These are phyloP conservation scores for Pteronotus mesoamericanus DNA, from an alignment of 2,797 vertebrate species.

Conservation along the genomic window DNA sequence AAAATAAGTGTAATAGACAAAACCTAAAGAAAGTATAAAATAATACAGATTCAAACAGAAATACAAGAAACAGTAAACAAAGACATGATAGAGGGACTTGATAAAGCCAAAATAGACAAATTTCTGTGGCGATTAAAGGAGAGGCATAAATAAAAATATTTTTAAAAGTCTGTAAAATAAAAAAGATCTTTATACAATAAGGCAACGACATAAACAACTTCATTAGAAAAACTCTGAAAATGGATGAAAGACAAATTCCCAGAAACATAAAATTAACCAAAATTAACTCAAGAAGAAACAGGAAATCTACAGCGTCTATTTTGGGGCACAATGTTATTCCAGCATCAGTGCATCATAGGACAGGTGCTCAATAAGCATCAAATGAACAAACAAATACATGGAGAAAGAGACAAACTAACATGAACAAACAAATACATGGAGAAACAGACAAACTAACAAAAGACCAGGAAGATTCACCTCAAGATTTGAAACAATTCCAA, in stretches of 20 bases:
- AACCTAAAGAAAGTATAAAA: background rate
- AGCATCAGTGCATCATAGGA: too few relatives aligned
- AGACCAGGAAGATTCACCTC: background rate
- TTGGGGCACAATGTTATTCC: too few relatives aligned
- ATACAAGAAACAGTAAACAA: background rate
- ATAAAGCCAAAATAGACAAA: background rate
- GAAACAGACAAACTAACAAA: background rate
- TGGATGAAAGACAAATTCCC: background rate
- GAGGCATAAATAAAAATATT: background rate
- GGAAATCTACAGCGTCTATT: too few relatives aligned
- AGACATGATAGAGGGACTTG: background rate
- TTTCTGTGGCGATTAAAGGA: background rate
- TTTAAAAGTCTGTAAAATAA: background rate
- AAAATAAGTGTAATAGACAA: background rate
- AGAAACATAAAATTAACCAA: background rate
- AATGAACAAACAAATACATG: too few relatives aligned
- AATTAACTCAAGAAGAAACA: too few relatives aligned
- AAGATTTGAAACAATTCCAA: background rate
- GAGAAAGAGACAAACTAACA: background rate
- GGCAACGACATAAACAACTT: background rate
- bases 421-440: too few relatives aligned
- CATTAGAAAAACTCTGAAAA: background rate
- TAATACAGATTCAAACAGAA: background rate
- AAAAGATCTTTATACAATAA: background rate
- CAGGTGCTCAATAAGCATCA: too few relatives aligned